phyloP scores from a whole-genome alignment of 1,140 invertebrate species.

The Mycetomoellerius zeteki region DNA sequence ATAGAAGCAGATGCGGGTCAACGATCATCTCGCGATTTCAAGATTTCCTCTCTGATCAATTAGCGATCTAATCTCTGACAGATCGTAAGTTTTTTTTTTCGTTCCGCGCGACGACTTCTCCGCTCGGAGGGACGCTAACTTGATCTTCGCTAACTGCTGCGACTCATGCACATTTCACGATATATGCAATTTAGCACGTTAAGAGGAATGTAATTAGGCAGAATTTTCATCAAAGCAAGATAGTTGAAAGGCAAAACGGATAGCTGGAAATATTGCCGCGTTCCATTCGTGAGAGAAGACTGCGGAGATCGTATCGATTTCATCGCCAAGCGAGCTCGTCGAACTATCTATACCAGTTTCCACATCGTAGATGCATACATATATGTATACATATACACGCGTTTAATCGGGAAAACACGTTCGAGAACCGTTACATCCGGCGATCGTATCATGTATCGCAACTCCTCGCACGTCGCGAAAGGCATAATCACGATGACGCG shows the following conservation, averaged over 20 bases:
- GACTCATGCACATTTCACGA: not conserved
- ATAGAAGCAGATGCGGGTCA: conserved; percentile 12
- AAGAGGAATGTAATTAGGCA: conserved; percentile 41
- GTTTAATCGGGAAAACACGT: conserved; percentile 49
- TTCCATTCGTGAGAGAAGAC: conserved; percentile 25
- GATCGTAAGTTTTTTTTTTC: conserved; percentile 5
- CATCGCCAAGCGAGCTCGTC: conserved; percentile 2
- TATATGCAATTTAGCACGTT: not conserved
- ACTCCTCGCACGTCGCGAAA: conserved; percentile 27
- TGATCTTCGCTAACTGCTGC: not conserved
- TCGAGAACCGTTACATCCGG: conserved; percentile 54
- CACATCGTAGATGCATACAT: not conserved
- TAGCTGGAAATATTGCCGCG: conserved; percentile 24
- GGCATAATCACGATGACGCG: conserved; percentile 31
- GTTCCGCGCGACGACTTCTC: conserved; percentile 30
- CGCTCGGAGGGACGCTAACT: not conserved
- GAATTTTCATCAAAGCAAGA: not conserved
- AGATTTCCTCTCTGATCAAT: conserved; percentile 35
- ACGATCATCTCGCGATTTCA: conserved; percentile 48
- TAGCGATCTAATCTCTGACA: conserved; percentile 54
- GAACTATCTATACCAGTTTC: conserved; percentile 29
- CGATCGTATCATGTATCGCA: conserved; percentile 23
- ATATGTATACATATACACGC: not conserved
- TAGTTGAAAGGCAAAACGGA: conserved; percentile 26
- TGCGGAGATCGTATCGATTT: conserved; percentile 48